Percentiles rank a stretch among this genome's conserved stretches.
Evolutionary conservation across 2,888 invertebrate genomes (phyloP).

Genomic region (Blastobasis adustella): DNA sequence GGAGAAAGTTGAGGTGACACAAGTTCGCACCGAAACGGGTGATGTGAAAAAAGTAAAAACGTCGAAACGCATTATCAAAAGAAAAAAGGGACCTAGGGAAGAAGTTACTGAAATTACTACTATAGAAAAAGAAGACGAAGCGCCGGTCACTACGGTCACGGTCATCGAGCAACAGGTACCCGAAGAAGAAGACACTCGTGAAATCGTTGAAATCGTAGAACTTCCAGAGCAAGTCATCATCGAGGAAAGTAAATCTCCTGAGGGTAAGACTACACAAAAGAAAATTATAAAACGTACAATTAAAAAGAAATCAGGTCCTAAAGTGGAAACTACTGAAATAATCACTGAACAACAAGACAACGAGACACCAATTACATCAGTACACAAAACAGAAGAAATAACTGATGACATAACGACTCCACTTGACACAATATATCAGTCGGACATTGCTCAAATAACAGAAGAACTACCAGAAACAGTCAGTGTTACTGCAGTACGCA

Average conservation of each 20-base stretch:
- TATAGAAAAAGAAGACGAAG: constrained; percentile 45
- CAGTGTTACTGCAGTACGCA: constrained; percentile 21
- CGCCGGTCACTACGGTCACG: constrained; percentile 33
- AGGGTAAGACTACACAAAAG: constrained; percentile 29
- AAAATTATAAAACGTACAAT: constrained; percentile 28
- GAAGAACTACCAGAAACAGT: constrained; percentile 19
- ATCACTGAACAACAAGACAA: constrained; percentile 27
- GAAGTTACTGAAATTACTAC: constrained; percentile 61
- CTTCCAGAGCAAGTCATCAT: constrained; percentile 37
- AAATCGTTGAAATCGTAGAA: constrained; percentile 24
- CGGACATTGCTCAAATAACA: constrained; percentile 27
- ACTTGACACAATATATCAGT: constrained; percentile 11
- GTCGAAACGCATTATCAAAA: constrained; percentile 58
- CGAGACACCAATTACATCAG: constrained; percentile 26
- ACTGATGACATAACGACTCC: constrained; percentile 29
- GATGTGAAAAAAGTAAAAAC: constrained; percentile 24
- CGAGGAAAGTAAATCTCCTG: constrained; percentile 28
- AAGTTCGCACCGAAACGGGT: constrained; percentile 18
- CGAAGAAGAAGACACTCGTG: constrained; percentile 12
- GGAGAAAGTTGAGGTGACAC: constrained; percentile 14
- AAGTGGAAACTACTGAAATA: constrained; percentile 21
- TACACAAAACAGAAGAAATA: constrained; percentile 27
- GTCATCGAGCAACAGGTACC: constrained; percentile 26
- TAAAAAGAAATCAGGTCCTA: constrained; percentile 28
- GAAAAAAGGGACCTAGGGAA: constrained; percentile 49